These are phyloP conservation scores for Hydrozoanthus tunicans DNA, from an alignment of 64 coral and sea anemone genomes.

Conservation along the genomic window DNA sequence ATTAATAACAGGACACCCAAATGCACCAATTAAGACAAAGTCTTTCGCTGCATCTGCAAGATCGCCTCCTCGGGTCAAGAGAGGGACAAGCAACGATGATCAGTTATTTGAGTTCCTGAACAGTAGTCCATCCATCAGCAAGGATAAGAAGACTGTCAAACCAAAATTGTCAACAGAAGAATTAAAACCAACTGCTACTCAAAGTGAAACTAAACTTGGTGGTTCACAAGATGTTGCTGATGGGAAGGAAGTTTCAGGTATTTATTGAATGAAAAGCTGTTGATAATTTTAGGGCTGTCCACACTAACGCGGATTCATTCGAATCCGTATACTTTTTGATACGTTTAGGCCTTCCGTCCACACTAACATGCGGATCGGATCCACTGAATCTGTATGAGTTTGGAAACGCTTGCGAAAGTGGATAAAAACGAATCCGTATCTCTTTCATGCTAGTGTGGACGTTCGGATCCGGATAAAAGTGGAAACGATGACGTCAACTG, in stretches of 20 bases:
- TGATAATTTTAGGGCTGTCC: too few relatives aligned
- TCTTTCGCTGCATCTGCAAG: slow-evolving; percentile 59
- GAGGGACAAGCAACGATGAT: slow-evolving; percentile 80
- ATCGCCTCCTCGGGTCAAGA: slow-evolving; percentile 55
- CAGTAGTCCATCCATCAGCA: slow-evolving; percentile 62
- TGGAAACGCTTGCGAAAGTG: too few relatives aligned
- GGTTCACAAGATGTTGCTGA: slow-evolving; percentile 36
- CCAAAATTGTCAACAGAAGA: slow-evolving; percentile 51
- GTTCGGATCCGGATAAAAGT: too few relatives aligned
- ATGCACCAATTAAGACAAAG: slow-evolving; percentile 49
- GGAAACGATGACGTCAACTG: too few relatives aligned
- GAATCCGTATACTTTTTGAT: too few relatives aligned
- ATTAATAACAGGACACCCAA: slow-evolving; percentile 27
- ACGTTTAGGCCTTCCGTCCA: too few relatives aligned
- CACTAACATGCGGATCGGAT: too few relatives aligned
- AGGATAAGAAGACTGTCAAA: slow-evolving; percentile 70
- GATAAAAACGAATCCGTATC: too few relatives aligned
- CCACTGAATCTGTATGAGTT: too few relatives aligned
- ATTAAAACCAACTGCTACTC: not conserved
- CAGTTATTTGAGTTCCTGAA: slow-evolving; percentile 96
- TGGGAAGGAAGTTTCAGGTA: slow-evolving; percentile 43
- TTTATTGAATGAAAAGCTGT: too few relatives aligned
- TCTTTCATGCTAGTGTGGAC: too few relatives aligned
- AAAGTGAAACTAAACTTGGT: not conserved
- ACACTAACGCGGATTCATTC: too few relatives aligned